Conservation (phyloP, 2,888 invertebrate species). For the Matsumyia berberina region DNA sequence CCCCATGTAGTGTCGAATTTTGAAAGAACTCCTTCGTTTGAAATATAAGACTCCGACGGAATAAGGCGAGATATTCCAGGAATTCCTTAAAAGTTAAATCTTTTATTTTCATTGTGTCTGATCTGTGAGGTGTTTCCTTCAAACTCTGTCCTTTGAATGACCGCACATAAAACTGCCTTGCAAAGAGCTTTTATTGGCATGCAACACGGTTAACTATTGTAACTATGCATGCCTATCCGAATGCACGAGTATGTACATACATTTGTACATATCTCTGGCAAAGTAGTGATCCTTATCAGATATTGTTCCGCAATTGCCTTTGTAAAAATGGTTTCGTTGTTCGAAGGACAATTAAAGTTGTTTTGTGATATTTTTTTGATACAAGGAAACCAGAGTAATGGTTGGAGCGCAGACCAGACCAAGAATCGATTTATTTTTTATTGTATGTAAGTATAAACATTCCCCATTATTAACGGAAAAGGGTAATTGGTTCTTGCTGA, state of each 20-base stretch:
- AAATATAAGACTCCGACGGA: slow-evolving; percentile 88
- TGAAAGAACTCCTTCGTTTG: slow-evolving; percentile 91
- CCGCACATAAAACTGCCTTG: neutral
- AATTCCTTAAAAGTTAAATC: slow-evolving; percentile 1
- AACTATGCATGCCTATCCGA: neutral
- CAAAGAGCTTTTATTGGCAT: neutral
- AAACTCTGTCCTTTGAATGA: neutral
- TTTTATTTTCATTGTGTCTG: slow-evolving; percentile 3
- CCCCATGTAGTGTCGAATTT: slow-evolving; percentile 91
- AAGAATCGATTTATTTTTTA: no score
- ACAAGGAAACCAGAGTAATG: no score
- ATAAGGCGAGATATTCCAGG: slow-evolving; percentile 79
- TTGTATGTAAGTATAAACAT: no score
- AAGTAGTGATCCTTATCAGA: slow-evolving; percentile 14
- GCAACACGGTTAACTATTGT: neutral
- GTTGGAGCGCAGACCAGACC: no score
- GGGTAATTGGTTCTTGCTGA: no score
- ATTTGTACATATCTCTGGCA: neutral
- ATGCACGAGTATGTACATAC: no score
- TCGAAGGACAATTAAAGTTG: slow-evolving; percentile 2
- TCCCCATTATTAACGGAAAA: no score
- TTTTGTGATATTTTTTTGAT: no score
- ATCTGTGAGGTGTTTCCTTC: neutral
- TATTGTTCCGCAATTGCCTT: slow-evolving; percentile 22
- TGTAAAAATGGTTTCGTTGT: slow-evolving; percentile 34